Percentiles rank a stretch among this genome's conserved stretches.
Evolutionary conservation across 2,113 vertebrate species (phyloP).

Genomic region (Dascyllus trimaculatus): DNA sequence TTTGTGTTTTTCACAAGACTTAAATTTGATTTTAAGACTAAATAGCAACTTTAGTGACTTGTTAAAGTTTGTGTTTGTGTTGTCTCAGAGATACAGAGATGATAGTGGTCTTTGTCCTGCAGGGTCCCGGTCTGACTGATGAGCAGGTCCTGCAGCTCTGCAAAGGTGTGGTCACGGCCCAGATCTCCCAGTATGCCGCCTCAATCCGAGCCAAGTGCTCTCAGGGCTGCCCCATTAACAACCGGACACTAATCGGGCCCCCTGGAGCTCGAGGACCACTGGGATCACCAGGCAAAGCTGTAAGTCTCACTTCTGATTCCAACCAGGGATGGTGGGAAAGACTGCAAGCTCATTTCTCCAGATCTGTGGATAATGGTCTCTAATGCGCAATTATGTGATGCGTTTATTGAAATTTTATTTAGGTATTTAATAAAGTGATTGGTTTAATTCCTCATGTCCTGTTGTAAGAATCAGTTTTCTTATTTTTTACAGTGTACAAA

Average conservation of each 20-base stretch:
- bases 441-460: too few species aligned
- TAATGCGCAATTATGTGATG: not conserved
- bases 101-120: slow-evolving; percentile 8
- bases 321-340: not conserved
- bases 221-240: slow-evolving; percentile 84
- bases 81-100: not conserved
- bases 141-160: slow-evolving; percentile 86
- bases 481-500: too few species aligned
- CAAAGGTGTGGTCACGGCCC: slow-evolving; percentile 78
- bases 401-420: too few species aligned
- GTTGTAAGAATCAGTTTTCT: too few species aligned
- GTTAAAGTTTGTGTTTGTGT: not conserved
- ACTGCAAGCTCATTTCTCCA: not conserved
- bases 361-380: not conserved
- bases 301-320: slow-evolving; percentile 41
- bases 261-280: slow-evolving; percentile 72
- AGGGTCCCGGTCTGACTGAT: slow-evolving; percentile 85
- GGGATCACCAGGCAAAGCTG: slow-evolving; percentile 78
- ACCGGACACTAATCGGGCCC: slow-evolving; percentile 81
- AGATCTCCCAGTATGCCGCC: slow-evolving; percentile 83
- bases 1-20: too few species aligned
- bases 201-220: slow-evolving; percentile 82
- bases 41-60: too few species aligned
- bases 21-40: too few species aligned
- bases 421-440: too few species aligned